Evolutionary conservation across 30 jellyfish, hydroid and myxozoan species (phyloP).

Genomic region (Catostylus mosaicus): DNA sequence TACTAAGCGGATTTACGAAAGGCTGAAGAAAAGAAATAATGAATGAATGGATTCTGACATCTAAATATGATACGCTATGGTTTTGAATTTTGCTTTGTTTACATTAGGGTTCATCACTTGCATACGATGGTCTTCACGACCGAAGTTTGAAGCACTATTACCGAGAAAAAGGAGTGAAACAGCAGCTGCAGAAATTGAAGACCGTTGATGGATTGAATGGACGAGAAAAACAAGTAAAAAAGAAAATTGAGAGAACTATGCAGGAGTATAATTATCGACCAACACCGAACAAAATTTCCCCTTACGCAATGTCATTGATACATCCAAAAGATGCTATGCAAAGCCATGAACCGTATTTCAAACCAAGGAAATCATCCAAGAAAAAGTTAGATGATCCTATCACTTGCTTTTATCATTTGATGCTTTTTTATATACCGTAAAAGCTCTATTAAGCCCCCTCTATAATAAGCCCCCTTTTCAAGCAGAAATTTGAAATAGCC

Average conservation of each 20-base stretch:
- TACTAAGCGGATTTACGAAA: too few relatives aligned
- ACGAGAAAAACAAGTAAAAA: constrained; percentile 64
- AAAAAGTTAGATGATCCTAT: constrained; percentile 29
- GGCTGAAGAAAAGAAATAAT: background rate
- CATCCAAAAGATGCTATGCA: constrained; percentile 21
- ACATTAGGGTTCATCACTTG: constrained; percentile 74
- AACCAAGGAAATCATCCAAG: constrained; percentile 24
- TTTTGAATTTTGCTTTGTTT: too few relatives aligned
- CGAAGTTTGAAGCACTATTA: constrained; percentile 69
- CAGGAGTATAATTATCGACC: constrained; percentile 17
- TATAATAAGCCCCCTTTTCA: too few relatives aligned
- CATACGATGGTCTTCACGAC: constrained; percentile 74
- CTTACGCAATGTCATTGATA: constrained; percentile 49
- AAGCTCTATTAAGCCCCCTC: too few relatives aligned
- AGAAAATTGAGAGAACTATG: constrained; percentile 59
- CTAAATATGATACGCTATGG: too few relatives aligned
- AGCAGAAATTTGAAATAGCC: too few relatives aligned
- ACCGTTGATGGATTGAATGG: constrained; percentile 40
- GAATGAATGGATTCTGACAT: too few relatives aligned
- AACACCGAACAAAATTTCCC: constrained; percentile 37
- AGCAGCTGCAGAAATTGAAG: constrained; percentile 59
- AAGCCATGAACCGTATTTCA: constrained; percentile 23
- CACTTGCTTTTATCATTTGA: too few relatives aligned
- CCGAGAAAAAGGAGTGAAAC: constrained; percentile 48
- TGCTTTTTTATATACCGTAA: too few relatives aligned